A percentile compares a stretch with the other conserved stretches of the same genome.
phyloP scores from a whole-genome alignment of 2,797 vertebrate genomes.

The Bucorvus abyssinicus region DNA sequence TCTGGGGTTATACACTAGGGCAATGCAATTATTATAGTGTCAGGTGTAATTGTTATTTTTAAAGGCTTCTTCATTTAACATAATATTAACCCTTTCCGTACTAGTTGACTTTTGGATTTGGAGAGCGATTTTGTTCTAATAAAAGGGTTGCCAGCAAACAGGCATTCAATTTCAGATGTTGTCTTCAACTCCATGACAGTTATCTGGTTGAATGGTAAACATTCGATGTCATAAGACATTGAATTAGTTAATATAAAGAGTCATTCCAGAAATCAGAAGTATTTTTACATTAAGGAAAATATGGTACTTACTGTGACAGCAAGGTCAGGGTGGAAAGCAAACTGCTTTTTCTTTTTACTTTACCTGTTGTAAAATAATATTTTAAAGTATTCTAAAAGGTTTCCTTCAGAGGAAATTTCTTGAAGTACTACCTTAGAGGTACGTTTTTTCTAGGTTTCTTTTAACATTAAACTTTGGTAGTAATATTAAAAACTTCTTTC shows the following conservation, averaged over 20 bases:
- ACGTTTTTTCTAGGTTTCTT: neutral
- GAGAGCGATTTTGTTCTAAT: neutral
- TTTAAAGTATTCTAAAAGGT: neutral
- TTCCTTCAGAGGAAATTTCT: neutral
- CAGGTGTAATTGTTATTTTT: neutral
- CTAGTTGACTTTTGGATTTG: neutral
- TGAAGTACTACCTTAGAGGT: neutral
- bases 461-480: neutral
- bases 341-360: neutral
- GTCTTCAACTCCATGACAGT: neutral
- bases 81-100: neutral
- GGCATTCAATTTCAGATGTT: neutral
- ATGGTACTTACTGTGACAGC: neutral
- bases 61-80: neutral
- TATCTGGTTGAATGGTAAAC: neutral
- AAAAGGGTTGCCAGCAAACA: neutral
- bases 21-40: slow-evolving; percentile 23
- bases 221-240: neutral
- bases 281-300: neutral
- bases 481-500: neutral
- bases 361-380: neutral
- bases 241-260: neutral
- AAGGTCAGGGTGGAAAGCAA: neutral
- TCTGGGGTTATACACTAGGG: neutral
- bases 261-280: neutral